A percentile compares a stretch with the other conserved stretches of the same genome.
Conservation (phyloP, 2,888 invertebrate species). For the Morpho helenor region DNA sequence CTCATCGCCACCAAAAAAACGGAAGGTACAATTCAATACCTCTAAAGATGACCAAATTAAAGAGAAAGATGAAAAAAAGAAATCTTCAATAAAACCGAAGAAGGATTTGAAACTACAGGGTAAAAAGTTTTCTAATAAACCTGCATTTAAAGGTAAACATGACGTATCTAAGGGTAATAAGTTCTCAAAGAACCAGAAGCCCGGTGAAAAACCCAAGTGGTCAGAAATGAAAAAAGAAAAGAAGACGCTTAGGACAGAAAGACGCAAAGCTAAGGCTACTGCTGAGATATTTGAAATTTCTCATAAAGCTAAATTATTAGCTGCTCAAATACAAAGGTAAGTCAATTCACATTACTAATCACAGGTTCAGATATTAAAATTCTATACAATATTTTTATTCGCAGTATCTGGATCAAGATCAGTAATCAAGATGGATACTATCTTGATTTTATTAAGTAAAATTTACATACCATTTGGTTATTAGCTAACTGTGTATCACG, state of each 20-base stretch:
- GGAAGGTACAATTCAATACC: constrained; percentile 43
- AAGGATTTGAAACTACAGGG: constrained; percentile 26
- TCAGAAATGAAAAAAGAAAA: constrained; percentile 86
- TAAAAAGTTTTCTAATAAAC: constrained; percentile 26
- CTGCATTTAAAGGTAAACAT: constrained; percentile 31
- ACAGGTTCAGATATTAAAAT: too few species aligned
- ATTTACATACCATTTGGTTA: too few species aligned
- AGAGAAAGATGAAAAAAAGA: constrained; percentile 20
- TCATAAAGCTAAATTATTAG: constrained; percentile 63
- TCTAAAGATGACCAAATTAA: constrained; percentile 20
- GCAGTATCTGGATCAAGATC: too few species aligned
- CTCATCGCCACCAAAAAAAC: constrained; percentile 44
- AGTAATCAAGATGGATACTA: too few species aligned
- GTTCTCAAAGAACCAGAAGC: constrained; percentile 40
- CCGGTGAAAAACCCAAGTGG: constrained; percentile 82
- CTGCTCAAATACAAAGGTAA: constrained; percentile 70
- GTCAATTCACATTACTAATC: too few species aligned
- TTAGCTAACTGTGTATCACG: too few species aligned
- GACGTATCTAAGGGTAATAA: constrained; percentile 34
- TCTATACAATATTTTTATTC: too few species aligned
- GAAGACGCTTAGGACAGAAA: constrained; percentile 82
- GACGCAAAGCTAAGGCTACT: constrained; percentile 80
- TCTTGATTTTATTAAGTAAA: too few species aligned
- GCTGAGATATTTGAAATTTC: constrained; percentile 68
- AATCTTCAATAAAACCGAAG: constrained; percentile 14